Base-by-base conservation (phyloP, 2,888 invertebrate genomes). In the Apamea anceps region DNA sequence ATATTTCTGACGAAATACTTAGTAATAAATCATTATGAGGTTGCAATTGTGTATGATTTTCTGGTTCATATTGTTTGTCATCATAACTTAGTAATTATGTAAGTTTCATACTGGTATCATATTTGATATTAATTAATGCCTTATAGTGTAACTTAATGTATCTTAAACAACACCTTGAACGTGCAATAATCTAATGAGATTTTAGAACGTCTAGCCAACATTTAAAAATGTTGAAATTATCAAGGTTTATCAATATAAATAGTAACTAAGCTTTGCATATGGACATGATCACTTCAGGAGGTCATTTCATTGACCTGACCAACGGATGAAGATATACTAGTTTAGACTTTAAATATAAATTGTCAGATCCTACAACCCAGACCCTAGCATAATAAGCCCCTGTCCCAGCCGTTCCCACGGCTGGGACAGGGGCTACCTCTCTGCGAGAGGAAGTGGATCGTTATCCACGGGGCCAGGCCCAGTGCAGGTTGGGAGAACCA, bases 241-340 rank as follows among this genome's bases (percentile, higher is more conserved):
- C 77, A 81, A 83, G 80, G 80, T 70, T 83, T 42, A 28, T 28
- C 48, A 15, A 2, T 45, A 25, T 15, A 51, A 70, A 54, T 54
- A 28, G 0, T 7, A 45, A 62, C 67, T 32, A 67, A 60, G n/a
- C 37, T 74, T 42, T 4, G 32, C 8, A 28, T 28, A 51, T 82
- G 42, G 42, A 42, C 7, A 7, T 42, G 6, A 13, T 75, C 51
- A 32, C 12, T 72, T 13, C 13, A 45, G 32, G 62, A 80, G 82
- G 82, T 18, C 60, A 37, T 82, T 60, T 42, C 42, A 75, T 75
- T 80, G 57, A 65, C 37, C 48, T 65, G 28, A 15, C 18, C 3
- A 21, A 45, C 10, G 12, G 62, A 62, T 32, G 6, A 42, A 2
- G 28, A 51, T 60, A 48, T 48, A 57, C 28, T 28, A 0, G 4